These are phyloP conservation scores for Trachelus stipa DNA, from an alignment of 2,888 invertebrate species.

Conservation along the genomic window DNA sequence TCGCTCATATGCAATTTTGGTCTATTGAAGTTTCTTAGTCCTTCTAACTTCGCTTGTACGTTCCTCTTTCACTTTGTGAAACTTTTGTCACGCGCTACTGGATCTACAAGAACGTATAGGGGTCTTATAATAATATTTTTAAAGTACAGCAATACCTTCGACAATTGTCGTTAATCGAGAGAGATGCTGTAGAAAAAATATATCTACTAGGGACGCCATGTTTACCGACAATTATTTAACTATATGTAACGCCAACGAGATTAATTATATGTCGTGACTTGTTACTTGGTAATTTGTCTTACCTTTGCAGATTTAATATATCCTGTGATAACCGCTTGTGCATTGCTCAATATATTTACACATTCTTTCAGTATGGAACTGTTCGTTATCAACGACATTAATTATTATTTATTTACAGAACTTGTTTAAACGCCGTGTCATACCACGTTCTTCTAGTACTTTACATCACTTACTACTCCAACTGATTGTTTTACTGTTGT, in stretches of 20 bases:
- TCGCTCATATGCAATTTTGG: background rate
- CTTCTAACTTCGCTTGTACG: background rate
- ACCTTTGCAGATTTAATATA: background rate
- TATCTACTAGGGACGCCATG: background rate
- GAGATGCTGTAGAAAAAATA: background rate
- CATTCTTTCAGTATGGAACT: background rate
- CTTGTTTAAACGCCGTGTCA: background rate
- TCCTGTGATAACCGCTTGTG: background rate
- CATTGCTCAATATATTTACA: background rate
- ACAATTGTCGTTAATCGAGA: background rate
- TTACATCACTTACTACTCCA: background rate
- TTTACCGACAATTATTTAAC: background rate
- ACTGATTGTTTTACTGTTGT: background rate
- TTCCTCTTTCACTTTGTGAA: background rate
- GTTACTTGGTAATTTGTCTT: background rate
- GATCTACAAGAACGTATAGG: background rate
- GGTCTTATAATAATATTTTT: background rate
- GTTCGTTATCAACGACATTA: background rate
- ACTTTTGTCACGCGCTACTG: background rate
- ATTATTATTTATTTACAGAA: background rate
- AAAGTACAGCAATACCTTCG: background rate
- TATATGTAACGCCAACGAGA: background rate
- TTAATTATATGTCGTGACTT: background rate
- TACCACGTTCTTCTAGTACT: background rate
- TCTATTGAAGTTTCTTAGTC: background rate